A percentile compares a stretch with the other conserved stretches of the same genome.
Conservation (phyloP, 2,797 vertebrate genomes). For the Sparus aurata region DNA sequence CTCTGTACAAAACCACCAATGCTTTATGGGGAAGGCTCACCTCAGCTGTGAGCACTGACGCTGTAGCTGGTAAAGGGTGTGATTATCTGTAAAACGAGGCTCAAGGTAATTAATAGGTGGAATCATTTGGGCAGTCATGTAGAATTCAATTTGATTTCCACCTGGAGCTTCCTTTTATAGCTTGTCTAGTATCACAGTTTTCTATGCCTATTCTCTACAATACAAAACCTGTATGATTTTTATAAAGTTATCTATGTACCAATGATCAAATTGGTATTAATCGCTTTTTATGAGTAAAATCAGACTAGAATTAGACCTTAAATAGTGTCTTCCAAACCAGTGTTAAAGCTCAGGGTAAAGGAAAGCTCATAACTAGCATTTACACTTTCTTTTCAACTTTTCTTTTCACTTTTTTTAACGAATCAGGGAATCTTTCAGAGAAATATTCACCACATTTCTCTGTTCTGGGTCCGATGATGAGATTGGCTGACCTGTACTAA, state of each 20-base stretch:
- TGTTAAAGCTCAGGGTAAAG: not conserved
- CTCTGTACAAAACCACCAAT: constrained; percentile 10
- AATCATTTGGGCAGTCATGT: not conserved
- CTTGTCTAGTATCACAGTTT: not conserved
- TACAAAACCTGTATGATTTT: not conserved
- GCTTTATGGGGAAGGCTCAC: not conserved
- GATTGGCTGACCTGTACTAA: not conserved
- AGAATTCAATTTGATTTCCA: constrained; percentile 1
- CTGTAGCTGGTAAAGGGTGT: not conserved
- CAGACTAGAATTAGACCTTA: not conserved
- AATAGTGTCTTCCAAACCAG: not conserved
- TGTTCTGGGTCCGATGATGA: not conserved
- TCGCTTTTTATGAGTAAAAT: not conserved
- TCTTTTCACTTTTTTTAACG: not conserved
- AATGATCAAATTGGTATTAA: not conserved
- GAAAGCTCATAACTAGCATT: not conserved
- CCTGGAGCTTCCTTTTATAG: constrained; percentile 4
- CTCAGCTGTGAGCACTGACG: constrained; percentile 27
- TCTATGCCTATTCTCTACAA: not conserved
- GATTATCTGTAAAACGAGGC: constrained; percentile 18
- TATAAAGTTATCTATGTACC: not conserved
- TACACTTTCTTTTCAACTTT: not conserved
- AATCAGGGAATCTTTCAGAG: not conserved
- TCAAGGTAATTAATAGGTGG: constrained; percentile 21
- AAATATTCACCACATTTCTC: not conserved